phyloP scores from a whole-genome alignment of 2,113 vertebrate species.

The Spizaetus ornatus region DNA sequence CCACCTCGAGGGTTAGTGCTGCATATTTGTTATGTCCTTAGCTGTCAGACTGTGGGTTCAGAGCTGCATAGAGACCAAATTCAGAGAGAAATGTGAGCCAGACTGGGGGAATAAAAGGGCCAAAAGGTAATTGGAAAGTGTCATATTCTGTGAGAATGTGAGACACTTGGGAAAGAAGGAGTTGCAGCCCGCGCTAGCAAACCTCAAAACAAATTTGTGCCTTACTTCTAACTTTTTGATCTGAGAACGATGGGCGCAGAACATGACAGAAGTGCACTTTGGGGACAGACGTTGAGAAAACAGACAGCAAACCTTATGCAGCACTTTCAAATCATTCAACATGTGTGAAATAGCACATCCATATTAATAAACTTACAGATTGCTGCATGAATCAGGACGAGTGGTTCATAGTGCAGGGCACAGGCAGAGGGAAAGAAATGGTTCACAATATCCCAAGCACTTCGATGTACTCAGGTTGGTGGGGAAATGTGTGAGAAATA shows the following conservation, averaged over 20 bases:
- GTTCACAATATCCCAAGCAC: no score
- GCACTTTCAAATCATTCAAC: not conserved
- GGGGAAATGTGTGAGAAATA: not conserved
- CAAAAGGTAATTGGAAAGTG: conserved; percentile 60
- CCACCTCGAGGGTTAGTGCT: not conserved
- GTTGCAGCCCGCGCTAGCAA: not conserved
- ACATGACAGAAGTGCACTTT: not conserved
- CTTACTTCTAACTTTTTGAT: not conserved
- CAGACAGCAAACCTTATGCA: conserved; percentile 10
- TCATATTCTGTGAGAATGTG: not conserved
- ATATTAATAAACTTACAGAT: not conserved
- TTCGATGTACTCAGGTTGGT: not conserved
- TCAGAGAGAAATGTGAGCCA: conserved; percentile 24
- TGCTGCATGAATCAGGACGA: not conserved
- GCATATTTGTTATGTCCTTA: not conserved
- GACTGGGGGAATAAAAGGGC: conserved; percentile 15
- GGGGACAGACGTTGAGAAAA: conserved; percentile 12
- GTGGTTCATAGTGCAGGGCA: not conserved
- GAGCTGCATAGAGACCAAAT: not conserved
- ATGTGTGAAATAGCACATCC: not conserved
- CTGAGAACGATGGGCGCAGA: not conserved
- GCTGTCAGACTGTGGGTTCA: conserved; percentile 21
- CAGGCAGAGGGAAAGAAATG: not conserved
- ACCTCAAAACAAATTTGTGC: not conserved
- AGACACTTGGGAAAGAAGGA: not conserved